Conservation (phyloP, 2,113 vertebrate genomes). For the Amphilophus citrinellus region DNA sequence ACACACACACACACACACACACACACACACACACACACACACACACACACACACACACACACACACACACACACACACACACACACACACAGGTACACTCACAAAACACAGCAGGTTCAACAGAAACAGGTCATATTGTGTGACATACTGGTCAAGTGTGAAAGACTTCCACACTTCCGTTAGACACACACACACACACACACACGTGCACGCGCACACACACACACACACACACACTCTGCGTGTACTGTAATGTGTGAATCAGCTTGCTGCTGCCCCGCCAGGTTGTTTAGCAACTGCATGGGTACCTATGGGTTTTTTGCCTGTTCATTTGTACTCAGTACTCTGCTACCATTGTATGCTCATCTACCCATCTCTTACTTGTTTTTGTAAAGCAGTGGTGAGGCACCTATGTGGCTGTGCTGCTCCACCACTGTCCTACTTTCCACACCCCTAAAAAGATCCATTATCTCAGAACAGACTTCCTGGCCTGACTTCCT, state of each 20-base stretch:
- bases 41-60: slow-evolving; percentile 7
- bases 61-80: not conserved
- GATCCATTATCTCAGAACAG: slow-evolving; percentile 8
- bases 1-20: too few species aligned
- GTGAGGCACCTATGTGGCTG: not conserved
- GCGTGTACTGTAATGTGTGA: slow-evolving; percentile 45
- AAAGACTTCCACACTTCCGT: slow-evolving; percentile 48
- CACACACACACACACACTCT: slow-evolving; percentile 18
- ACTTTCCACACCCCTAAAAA: slow-evolving; percentile 3
- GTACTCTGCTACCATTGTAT: not conserved
- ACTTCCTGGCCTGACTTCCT: slow-evolving; percentile 25
- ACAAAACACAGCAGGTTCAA: slow-evolving; percentile 39
- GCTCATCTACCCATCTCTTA: not conserved
- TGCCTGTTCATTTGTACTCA: slow-evolving; percentile 4
- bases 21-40: not conserved
- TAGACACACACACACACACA: not conserved
- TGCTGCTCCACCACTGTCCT: not conserved
- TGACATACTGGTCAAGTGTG: slow-evolving; percentile 56
- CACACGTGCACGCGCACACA: not conserved
- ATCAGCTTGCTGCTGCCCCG: slow-evolving; percentile 38
- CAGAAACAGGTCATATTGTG: slow-evolving; percentile 50
- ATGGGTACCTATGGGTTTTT: not conserved
- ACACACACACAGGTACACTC: not conserved
- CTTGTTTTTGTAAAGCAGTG: not conserved
- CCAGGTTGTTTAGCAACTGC: slow-evolving; percentile 36